Evolutionary conservation across 2,888 invertebrate species (phyloP).

Genomic region (Tachina fera): DNA sequence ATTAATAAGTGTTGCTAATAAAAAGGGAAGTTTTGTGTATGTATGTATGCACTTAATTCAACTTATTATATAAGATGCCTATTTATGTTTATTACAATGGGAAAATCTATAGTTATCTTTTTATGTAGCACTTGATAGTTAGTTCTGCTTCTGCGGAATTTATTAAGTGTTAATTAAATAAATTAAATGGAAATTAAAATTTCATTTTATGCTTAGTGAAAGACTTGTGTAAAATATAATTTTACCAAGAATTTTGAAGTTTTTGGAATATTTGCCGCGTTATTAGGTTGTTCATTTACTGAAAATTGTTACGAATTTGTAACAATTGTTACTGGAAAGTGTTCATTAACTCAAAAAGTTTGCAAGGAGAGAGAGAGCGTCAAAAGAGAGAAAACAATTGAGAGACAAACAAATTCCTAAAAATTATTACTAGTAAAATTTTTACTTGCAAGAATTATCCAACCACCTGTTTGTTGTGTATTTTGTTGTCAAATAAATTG

Average conservation of each 20-base stretch:
- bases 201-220: background rate
- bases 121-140: conserved; percentile 4
- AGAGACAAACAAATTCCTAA: no score
- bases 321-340: no score
- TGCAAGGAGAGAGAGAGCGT: no score
- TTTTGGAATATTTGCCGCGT: background rate
- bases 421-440: no score
- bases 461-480: no score
- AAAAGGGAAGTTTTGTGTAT: conserved; percentile 18
- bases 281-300: no score
- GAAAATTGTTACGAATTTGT: no score
- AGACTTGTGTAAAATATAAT: background rate
- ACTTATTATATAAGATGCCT: conserved; percentile 17
- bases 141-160: conserved; percentile 4
- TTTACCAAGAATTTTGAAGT: background rate
- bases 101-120: background rate
- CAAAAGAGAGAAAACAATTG: no score
- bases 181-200: background rate
- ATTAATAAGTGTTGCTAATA: background rate
- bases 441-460: no score
- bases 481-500: no score
- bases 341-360: no score
- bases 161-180: background rate
- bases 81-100: conserved; percentile 14
- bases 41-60: conserved; percentile 7